phyloP scores from a whole-genome alignment of 2,113 vertebrate genomes.

The Dascyllus trimaculatus region DNA sequence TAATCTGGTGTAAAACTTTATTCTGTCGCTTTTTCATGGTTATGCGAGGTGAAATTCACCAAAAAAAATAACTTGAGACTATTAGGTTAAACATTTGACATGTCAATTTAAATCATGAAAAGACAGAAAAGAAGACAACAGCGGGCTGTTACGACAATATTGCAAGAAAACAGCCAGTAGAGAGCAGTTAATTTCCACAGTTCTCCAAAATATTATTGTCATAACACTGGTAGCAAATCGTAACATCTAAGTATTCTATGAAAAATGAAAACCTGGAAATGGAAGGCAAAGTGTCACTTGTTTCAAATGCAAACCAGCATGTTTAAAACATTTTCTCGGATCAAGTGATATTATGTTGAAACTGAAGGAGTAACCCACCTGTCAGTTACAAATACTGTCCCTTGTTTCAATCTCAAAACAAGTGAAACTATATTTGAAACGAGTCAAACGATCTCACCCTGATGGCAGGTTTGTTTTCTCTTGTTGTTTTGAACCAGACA shows the following conservation, averaged over 20 bases:
- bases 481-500: conserved; percentile 42
- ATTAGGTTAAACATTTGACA: conserved; percentile 1
- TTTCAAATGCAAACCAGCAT: conserved; percentile 78
- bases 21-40: conserved; percentile 30
- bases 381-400: conserved; percentile 66
- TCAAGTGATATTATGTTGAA: conserved; percentile 69
- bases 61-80: neutral
- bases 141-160: too few species aligned
- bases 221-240: conserved; percentile 33
- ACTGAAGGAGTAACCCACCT: conserved; percentile 57
- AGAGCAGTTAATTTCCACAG: conserved; percentile 15
- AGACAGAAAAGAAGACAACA: too few species aligned
- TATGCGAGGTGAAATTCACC: neutral
- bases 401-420: conserved; percentile 65
- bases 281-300: conserved; percentile 69
- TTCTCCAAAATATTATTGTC: conserved; percentile 41
- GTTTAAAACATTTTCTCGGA: conserved; percentile 71
- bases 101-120: conserved; percentile 8
- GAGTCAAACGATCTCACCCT: conserved; percentile 75
- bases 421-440: conserved; percentile 69
- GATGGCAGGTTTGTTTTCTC: conserved; percentile 52
- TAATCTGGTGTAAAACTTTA: conserved; percentile 40
- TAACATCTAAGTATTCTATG: conserved; percentile 48
- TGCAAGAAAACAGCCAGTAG: too few species aligned
- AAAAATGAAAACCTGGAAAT: conserved; percentile 52